A percentile compares a stretch with the other conserved stretches of the same genome.
Conservation (phyloP, 2,113 vertebrate species). For the Prunella himalayana region DNA sequence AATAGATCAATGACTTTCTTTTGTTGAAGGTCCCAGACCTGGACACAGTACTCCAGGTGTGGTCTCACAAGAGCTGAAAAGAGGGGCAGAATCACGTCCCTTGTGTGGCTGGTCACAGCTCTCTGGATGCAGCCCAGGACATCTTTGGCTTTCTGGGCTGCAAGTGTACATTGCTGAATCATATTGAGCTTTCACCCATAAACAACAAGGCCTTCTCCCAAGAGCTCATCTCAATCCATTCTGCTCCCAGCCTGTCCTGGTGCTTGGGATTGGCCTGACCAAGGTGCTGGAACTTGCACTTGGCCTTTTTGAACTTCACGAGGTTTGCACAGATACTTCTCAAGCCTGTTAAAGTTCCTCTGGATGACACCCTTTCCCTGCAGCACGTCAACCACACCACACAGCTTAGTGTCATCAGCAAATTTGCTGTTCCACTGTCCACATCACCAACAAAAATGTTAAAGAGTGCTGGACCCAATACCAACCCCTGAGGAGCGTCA, state of each 20-base stretch:
- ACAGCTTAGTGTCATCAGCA: not conserved
- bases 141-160: not conserved
- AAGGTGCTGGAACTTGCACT: not conserved
- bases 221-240: not conserved
- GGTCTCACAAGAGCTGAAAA: not conserved
- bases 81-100: not conserved
- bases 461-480: accelerated
- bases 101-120: not conserved
- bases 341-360: not conserved
- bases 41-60: not conserved
- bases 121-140: not conserved
- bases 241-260: not conserved
- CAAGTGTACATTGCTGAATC: not conserved
- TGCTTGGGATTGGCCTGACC: not conserved
- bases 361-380: not conserved
- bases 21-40: not conserved
- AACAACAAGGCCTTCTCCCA: accelerated
- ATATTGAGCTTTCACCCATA: not conserved
- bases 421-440: not conserved
- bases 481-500: accelerated
- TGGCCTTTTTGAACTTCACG: not conserved
- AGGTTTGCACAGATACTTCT: not conserved
- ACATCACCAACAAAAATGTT: not conserved
- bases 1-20: not conserved
- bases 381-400: accelerated